These are phyloP conservation scores for Euglossa dilemma DNA, from an alignment of 1,140 invertebrate genomes.

Conservation along the genomic window DNA sequence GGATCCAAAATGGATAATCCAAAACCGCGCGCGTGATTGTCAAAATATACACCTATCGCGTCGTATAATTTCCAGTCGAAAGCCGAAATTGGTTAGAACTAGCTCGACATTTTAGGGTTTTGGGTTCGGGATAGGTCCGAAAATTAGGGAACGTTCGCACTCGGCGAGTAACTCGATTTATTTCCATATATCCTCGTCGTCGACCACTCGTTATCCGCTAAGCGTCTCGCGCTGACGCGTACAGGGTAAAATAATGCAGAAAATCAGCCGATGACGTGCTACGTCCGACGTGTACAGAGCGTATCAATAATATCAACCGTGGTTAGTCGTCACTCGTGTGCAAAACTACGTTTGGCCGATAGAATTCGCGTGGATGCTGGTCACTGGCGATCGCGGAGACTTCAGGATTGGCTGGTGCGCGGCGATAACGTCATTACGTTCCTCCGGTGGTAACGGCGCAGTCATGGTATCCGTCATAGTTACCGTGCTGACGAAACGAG, in stretches of 20 bases:
- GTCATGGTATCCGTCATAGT: neutral
- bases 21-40: no score
- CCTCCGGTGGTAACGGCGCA: neutral
- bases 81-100: no score
- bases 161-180: no score
- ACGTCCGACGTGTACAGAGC: neutral
- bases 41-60: no score
- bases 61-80: no score
- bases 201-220: neutral
- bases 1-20: neutral
- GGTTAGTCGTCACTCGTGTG: neutral
- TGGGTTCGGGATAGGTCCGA: no score
- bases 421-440: slow-evolving; percentile 43
- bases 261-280: neutral
- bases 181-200: no score
- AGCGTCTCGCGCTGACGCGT: neutral
- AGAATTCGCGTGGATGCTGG: neutral
- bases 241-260: neutral
- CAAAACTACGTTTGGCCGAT: slow-evolving; percentile 1
- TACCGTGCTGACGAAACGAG: neutral
- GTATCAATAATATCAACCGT: slow-evolving; percentile 7
- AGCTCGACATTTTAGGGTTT: no score
- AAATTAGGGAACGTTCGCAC: no score
- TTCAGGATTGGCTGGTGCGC: slow-evolving; percentile 17
- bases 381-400: neutral